A percentile compares a stretch with the other conserved stretches of the same genome.
phyloP scores from a whole-genome alignment of 2,888 invertebrate genomes.

The Timema cristinae region DNA sequence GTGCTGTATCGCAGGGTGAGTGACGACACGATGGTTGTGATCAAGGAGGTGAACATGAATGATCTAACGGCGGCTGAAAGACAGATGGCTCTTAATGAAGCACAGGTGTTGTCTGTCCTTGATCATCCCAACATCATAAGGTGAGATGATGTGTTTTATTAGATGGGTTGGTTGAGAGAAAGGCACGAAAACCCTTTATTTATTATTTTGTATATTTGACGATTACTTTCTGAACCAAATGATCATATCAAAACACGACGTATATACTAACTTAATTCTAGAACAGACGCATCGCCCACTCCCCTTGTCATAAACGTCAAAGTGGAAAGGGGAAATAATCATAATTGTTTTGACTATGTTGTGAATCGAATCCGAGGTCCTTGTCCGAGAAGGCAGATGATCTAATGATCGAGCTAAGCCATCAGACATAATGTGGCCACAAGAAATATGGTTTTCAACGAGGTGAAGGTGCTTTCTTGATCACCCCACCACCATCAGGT shows the following conservation, averaged over 20 bases:
- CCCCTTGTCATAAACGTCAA: no score
- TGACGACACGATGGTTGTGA: conserved; percentile 62
- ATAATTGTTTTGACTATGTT: background rate
- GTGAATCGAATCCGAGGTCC: background rate
- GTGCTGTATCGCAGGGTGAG: conserved; percentile 59
- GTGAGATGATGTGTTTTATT: conserved; percentile 36
- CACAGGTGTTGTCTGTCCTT: conserved; percentile 62
- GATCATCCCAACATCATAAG: conserved; percentile 70
- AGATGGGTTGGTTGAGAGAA: background rate
- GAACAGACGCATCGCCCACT: no score
- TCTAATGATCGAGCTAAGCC: background rate
- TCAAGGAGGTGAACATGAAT: conserved; percentile 69
- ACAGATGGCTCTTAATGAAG: conserved; percentile 65
- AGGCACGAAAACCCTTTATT: conserved; percentile 6
- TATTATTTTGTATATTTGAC: background rate
- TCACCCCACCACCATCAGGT: no score
- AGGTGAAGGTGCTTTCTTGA: no score
- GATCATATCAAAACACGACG: no score
- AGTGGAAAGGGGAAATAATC: background rate
- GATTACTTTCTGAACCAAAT: background rate
- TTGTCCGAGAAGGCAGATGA: background rate
- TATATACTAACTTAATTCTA: no score
- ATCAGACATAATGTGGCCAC: background rate
- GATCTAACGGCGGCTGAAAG: conserved; percentile 63
- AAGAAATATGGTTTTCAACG: no score